Conservation (phyloP, 2,113 vertebrate genomes). For the Hypocryptadius cinnamomeus region DNA sequence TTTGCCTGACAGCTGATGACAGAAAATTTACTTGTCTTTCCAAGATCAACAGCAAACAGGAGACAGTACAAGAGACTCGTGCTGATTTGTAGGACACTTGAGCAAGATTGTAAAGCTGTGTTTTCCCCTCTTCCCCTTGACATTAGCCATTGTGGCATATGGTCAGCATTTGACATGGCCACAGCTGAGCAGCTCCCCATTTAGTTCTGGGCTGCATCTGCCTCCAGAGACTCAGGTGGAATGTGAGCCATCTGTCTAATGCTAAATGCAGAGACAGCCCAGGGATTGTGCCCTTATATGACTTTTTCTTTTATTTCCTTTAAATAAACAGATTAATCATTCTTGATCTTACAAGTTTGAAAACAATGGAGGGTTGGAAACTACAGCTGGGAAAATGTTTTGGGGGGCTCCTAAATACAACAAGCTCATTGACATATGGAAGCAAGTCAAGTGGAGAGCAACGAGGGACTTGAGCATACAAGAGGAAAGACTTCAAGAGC, state of each 20-base stretch:
- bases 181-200: background rate
- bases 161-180: conserved; percentile 19
- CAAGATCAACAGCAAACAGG: background rate
- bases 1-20: background rate
- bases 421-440: background rate
- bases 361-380: conserved; percentile 2
- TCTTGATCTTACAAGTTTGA: conserved; percentile 2
- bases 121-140: background rate
- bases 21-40: background rate
- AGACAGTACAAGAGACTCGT: background rate
- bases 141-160: conserved; percentile 16
- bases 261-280: conserved; percentile 1
- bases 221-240: conserved; percentile 54
- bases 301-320: conserved; percentile 25
- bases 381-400: background rate
- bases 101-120: background rate
- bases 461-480: background rate
- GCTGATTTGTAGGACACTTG: background rate
- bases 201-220: conserved; percentile 17
- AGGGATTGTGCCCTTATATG: background rate
- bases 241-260: conserved; percentile 45
- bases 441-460: background rate
- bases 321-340: background rate
- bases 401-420: background rate
- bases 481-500: background rate